phyloP scores from a whole-genome alignment of 2,113 vertebrate genomes.

The Laticauda laticaudata region DNA sequence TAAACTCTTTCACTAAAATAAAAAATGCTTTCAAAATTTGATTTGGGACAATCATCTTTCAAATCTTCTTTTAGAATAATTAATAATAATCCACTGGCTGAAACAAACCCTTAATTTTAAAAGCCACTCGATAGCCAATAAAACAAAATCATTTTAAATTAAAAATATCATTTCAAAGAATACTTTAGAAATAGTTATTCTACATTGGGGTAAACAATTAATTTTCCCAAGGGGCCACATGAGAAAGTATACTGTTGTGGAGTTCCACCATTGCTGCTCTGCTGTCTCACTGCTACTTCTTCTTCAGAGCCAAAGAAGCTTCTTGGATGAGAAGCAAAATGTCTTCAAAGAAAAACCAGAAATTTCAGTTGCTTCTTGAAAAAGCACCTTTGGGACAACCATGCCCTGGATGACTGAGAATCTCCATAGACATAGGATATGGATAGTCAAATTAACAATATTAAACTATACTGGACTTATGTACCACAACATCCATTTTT shows the following conservation, averaged over 20 bases:
- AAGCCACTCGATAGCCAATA: background rate
- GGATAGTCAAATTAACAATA: background rate
- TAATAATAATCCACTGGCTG: background rate
- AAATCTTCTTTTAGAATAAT: background rate
- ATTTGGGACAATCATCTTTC: background rate
- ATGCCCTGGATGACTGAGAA: too few relatives aligned
- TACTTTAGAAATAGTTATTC: background rate
- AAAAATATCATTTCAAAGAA: background rate
- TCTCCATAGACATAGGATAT: background rate
- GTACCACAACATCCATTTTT: background rate
- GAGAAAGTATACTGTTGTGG: background rate
- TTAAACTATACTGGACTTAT: background rate
- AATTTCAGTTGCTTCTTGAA: too few relatives aligned
- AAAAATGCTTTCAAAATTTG: background rate
- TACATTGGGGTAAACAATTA: too few relatives aligned
- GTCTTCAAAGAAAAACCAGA: too few relatives aligned
- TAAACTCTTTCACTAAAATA: background rate
- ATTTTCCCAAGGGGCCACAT: background rate
- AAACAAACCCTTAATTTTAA: background rate
- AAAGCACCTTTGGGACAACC: too few relatives aligned
- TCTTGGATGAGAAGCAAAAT: too few relatives aligned
- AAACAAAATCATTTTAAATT: background rate
- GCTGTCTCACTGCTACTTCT: background rate
- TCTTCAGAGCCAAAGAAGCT: background rate
- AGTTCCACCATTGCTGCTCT: background rate